Percentiles rank a stretch among this genome's conserved stretches.
Evolutionary conservation across 2,888 invertebrate genomes (phyloP).

Genomic region (Spilarctia lutea): DNA sequence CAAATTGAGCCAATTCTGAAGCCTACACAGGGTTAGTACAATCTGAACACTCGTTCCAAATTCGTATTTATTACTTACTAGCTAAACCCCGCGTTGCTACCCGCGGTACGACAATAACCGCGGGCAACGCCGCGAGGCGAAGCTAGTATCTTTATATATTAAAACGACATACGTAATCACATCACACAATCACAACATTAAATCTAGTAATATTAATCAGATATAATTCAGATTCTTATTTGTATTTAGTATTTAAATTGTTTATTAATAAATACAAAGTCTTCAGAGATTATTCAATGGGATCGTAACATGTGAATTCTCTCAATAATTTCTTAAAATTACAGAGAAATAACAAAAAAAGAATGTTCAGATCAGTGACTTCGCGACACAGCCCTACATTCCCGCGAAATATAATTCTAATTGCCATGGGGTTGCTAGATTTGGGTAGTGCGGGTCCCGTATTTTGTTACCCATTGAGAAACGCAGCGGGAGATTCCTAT

Average conservation of each 20-base stretch:
- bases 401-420: constrained; percentile 61
- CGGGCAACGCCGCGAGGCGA: too few species aligned
- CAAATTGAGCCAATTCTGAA: constrained; percentile 77
- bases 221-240: too few species aligned
- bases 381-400: constrained; percentile 48
- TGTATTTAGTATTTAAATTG: too few species aligned
- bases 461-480: constrained; percentile 57
- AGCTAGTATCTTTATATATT: too few species aligned
- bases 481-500: constrained; percentile 68
- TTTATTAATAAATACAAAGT: too few species aligned
- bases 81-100: too few species aligned
- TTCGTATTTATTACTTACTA: too few species aligned
- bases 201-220: too few species aligned
- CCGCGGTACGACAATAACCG: too few species aligned
- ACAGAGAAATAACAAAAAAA: constrained; percentile 17
- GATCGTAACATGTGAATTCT: neutral
- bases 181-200: too few species aligned
- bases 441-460: constrained; percentile 68
- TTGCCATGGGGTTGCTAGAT: constrained; percentile 59
- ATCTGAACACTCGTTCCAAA: neutral
- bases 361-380: constrained; percentile 33
- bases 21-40: constrained; percentile 42
- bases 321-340: neutral
- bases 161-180: too few species aligned
- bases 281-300: neutral